Conservation (phyloP, 2,113 vertebrate species). For the Meriones unguiculatus region DNA sequence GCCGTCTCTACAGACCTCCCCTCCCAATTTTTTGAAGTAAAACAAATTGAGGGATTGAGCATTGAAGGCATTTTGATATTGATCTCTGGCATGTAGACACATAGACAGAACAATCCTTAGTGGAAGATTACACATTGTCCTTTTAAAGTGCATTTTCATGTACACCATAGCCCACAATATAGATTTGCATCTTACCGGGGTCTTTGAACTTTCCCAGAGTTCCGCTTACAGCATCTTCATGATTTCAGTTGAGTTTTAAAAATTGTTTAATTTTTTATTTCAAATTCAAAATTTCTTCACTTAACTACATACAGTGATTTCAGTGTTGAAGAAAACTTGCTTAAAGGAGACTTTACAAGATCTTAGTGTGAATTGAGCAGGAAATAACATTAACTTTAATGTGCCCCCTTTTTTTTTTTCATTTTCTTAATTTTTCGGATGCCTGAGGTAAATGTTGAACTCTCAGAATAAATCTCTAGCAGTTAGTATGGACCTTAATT, state of each 20-base stretch:
- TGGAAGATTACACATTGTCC: neutral
- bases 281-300: neutral
- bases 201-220: neutral
- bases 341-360: neutral
- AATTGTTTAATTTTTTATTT: neutral
- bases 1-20: neutral
- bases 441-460: neutral
- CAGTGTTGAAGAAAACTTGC: neutral
- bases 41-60: neutral
- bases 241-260: neutral
- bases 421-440: neutral
- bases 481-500: neutral
- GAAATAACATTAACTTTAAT: neutral
- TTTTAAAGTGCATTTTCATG: neutral
- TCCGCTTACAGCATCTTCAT: neutral
- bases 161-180: neutral
- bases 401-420: neutral
- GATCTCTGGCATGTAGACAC: neutral
- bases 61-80: neutral
- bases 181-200: neutral
- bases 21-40: neutral
- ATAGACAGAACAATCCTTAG: too few relatives aligned
- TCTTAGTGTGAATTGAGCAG: neutral
- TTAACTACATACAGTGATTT: neutral
- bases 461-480: neutral